phyloP scores from a whole-genome alignment of 2,113 vertebrate species.

The Myotis yumanensis region DNA sequence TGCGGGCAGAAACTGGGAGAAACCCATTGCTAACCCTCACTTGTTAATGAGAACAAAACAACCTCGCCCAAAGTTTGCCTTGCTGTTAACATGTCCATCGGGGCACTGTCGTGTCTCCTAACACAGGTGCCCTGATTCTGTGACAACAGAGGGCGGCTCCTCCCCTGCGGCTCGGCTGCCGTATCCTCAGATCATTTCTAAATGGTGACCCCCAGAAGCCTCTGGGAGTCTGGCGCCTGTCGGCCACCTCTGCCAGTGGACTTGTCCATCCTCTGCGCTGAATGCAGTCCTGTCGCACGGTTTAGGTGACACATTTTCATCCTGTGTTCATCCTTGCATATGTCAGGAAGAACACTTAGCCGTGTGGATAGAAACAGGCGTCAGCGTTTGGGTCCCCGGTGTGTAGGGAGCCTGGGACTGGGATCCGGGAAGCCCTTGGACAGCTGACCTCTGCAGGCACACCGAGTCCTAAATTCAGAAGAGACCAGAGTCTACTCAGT shows the following conservation, averaged over 20 bases:
- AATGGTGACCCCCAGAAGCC: not conserved
- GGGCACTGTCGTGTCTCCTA: rapidly evolving
- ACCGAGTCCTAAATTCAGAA: rapidly evolving
- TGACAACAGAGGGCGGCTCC: rapidly evolving
- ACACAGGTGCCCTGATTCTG: rapidly evolving
- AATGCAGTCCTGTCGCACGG: rapidly evolving
- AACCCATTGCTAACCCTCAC: rapidly evolving
- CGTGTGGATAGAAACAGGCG: rapidly evolving
- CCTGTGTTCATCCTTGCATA: rapidly evolving
- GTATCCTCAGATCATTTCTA: rapidly evolving
- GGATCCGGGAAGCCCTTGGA: too few relatives aligned
- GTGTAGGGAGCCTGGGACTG: rapidly evolving
- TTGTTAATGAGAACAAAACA: too few relatives aligned
- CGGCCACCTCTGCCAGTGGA: rapidly evolving
- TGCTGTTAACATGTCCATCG: rapidly evolving
- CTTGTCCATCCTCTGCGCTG: rapidly evolving
- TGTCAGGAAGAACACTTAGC: rapidly evolving
- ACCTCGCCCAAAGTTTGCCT: rapidly evolving
- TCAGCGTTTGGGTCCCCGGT: not conserved
- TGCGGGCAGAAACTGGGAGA: not conserved
- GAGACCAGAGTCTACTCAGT: rapidly evolving
- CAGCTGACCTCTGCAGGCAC: not conserved
- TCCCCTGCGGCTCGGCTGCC: rapidly evolving
- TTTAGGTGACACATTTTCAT: rapidly evolving
- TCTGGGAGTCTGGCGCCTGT: rapidly evolving